Conservation (phyloP, 2,888 invertebrate genomes). For the Sinhomidia bicolor region DNA sequence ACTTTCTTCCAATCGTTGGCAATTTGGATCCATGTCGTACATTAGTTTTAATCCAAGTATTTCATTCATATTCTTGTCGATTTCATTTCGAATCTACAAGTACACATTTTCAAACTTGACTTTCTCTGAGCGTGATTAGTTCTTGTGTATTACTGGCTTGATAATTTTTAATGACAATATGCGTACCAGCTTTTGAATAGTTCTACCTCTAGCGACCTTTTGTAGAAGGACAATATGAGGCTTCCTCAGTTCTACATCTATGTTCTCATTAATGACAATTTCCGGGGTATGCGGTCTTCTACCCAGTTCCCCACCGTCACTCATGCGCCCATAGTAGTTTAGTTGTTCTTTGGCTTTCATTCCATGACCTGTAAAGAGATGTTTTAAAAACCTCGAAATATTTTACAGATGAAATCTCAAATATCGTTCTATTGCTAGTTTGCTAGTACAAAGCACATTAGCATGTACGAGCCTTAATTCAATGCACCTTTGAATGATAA, state of each 20-base stretch:
- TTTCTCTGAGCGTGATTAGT: too few relatives aligned
- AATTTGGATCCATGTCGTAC: constrained; percentile 78
- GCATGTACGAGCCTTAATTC: too few relatives aligned
- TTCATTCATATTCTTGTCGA: constrained; percentile 75
- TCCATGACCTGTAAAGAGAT: constrained; percentile 48
- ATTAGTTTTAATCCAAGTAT: constrained; percentile 75
- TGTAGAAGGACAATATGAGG: constrained; percentile 84
- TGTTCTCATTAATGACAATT: constrained; percentile 64
- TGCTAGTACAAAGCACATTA: background rate
- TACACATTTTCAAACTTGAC: too few relatives aligned
- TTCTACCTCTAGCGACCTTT: constrained; percentile 87
- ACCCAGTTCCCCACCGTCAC: background rate
- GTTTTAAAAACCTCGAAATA: constrained; percentile 19
- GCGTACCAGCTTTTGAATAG: constrained; percentile 88
- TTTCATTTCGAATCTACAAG: constrained; percentile 76
- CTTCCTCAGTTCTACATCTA: constrained; percentile 68
- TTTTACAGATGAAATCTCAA: background rate
- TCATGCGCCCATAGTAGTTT: background rate
- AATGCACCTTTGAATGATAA: constrained; percentile 74
- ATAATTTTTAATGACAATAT: too few relatives aligned
- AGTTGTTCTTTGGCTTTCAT: constrained; percentile 39
- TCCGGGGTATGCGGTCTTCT: constrained; percentile 68
- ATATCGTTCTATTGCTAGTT: background rate
- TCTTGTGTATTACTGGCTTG: too few relatives aligned
- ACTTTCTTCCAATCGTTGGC: constrained; percentile 67